Base-by-base conservation (phyloP, 2,888 invertebrate species). In the Vesta saturnalis region DNA sequence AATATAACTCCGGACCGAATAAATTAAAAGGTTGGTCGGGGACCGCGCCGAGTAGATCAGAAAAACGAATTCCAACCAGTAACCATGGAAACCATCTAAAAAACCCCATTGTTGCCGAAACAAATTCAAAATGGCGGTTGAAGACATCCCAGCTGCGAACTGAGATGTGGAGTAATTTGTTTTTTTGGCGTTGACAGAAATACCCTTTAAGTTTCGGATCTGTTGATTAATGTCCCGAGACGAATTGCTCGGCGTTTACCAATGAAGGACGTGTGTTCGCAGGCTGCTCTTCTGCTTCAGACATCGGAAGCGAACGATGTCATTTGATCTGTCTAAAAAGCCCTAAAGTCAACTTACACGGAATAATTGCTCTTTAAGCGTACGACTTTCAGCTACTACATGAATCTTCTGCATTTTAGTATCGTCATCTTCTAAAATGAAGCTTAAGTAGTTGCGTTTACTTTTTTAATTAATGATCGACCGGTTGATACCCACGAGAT, bases 111-210 rank as follows among this genome's bases (percentile, higher is more conserved):
- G 81, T 82, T 78, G 81, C 77, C 77, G 75, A 79, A 80, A 80
- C 81, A 77, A 81, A 82, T 82, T 82, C 82, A 82, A 82, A 81
- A 82, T 82, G 82, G 81, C 81, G 76, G 76, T 70, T 76, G 73
- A 76, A 74, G 79, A 79, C 79, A 78, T 78, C 77, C 78, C 78
- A 77, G 75, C 75, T 76, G 75, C 73, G 74, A 78, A 79, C 77
- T 76, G 76, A 77, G 79, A 79, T 78, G 79, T 77, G 77, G 79
- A 79, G 80, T 81, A 81, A 81, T 81, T 81, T 80, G 77, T 77
- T 80, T 80, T 81, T 81, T 78, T 76, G 76, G 78, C 78, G 79
- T 77, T 77, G 80, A 79, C 80, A 80, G 81, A 79, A 81, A 80
- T 79, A 80, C 79, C 78, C 78, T 79, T 79, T 79, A 78, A 80